Conservation (phyloP, 2,797 vertebrate species). For the Pseudomugil tenellus region DNA sequence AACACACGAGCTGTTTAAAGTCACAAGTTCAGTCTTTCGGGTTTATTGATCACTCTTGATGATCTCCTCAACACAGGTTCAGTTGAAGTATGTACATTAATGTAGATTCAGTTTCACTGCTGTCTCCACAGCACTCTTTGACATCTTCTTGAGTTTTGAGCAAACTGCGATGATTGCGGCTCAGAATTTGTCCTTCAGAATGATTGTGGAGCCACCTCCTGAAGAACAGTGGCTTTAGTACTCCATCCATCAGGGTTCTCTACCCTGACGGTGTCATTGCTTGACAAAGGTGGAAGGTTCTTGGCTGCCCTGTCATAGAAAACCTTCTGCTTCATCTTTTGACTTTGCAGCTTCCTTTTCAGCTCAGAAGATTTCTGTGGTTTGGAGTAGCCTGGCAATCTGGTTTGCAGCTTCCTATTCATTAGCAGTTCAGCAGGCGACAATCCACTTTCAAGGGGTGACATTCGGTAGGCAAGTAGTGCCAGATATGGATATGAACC, state of each 20-base stretch:
- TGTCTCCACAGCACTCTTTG: not conserved
- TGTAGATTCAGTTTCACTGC: not conserved
- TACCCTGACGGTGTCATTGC: not conserved
- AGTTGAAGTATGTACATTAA: not conserved
- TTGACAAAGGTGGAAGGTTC: not conserved
- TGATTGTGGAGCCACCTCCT: not conserved
- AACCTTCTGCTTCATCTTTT: not conserved
- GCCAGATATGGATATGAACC: slow-evolving; percentile 32
- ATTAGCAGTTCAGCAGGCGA: slow-evolving; percentile 44
- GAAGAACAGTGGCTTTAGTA: not conserved
- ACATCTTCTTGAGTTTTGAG: not conserved
- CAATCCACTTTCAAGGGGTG: slow-evolving; percentile 20
- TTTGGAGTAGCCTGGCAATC: not conserved
- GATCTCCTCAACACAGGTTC: not conserved
- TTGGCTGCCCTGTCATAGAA: slow-evolving; percentile 4
- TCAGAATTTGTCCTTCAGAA: slow-evolving; percentile 1
- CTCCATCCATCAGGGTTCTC: not conserved
- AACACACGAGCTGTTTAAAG: too few species aligned
- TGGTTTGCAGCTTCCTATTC: not conserved
- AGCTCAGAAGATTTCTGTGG: not conserved
- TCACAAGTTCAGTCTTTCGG: too few species aligned
- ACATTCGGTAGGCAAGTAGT: slow-evolving; percentile 35
- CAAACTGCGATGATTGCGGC: not conserved
- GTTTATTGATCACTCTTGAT: not conserved
- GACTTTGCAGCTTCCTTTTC: not conserved